These are phyloP conservation scores for Hylyphantes graminicola DNA, from an alignment of 1,140 invertebrate species.

Conservation along the genomic window DNA sequence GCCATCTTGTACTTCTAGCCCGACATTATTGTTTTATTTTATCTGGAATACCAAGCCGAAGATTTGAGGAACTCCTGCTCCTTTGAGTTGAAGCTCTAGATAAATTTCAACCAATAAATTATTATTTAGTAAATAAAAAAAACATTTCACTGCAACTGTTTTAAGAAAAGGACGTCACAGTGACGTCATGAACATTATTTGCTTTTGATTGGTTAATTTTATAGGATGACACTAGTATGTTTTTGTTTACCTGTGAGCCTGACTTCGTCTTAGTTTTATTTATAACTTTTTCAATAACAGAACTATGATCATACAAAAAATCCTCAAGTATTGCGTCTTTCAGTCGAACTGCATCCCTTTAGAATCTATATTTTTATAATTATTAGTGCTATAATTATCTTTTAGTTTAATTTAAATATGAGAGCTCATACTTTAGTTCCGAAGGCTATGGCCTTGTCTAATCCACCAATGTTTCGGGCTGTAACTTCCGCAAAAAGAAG, in stretches of 20 bases:
- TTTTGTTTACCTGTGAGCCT: slow-evolving; percentile 24
- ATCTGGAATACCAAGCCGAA: too few species aligned
- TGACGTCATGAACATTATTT: not conserved
- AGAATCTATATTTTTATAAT: not conserved
- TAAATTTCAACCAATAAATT: too few species aligned
- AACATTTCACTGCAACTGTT: not conserved
- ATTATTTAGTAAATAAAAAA: too few species aligned
- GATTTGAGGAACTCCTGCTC: too few species aligned
- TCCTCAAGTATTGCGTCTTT: slow-evolving; percentile 13
- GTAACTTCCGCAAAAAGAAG: not conserved
- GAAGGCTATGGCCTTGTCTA: not conserved
- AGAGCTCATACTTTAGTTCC: slow-evolving; percentile 8
- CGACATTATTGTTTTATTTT: too few species aligned
- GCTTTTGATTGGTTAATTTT: slow-evolving; percentile 1
- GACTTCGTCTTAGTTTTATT: not conserved
- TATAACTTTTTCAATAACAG: not conserved
- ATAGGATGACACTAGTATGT: not conserved
- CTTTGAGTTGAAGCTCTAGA: too few species aligned
- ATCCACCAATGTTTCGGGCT: slow-evolving; percentile 19
- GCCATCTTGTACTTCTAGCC: too few species aligned
- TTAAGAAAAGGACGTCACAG: slow-evolving; percentile 6
- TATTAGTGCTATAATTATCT: not conserved
- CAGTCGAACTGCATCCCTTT: not conserved
- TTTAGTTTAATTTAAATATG: not conserved
- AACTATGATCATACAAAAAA: slow-evolving; percentile 6